Percentiles rank a stretch among this genome's conserved stretches.
phyloP scores from a whole-genome alignment of 2,888 invertebrate genomes.

The Eueremaeus valkanovi region DNA sequence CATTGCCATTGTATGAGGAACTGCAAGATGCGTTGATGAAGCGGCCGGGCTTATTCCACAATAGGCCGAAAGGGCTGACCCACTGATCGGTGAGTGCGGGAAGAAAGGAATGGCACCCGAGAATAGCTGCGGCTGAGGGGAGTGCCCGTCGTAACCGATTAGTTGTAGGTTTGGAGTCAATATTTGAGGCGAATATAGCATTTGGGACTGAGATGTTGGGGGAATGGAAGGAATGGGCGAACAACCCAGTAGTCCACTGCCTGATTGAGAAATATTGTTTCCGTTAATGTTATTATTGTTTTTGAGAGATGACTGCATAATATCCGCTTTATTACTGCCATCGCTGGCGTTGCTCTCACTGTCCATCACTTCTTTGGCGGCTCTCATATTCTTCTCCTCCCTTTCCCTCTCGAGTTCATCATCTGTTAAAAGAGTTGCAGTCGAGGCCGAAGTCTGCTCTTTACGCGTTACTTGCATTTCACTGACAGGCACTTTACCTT shows the following conservation, averaged over 20 bases:
- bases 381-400: slow-evolving; percentile 4
- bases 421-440: slow-evolving; percentile 44
- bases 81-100: slow-evolving; percentile 6
- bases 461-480: slow-evolving; percentile 59
- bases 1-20: slow-evolving; percentile 24
- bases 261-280: neutral
- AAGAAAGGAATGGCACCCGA: neutral
- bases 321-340: slow-evolving; percentile 14
- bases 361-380: neutral
- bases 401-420: slow-evolving; percentile 20
- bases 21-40: slow-evolving; percentile 35
- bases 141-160: slow-evolving; percentile 32
- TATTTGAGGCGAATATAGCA: slow-evolving; percentile 37
- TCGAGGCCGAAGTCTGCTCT: slow-evolving; percentile 41
- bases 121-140: slow-evolving; percentile 24
- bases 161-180: slow-evolving; percentile 29
- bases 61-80: neutral
- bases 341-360: slow-evolving; percentile 33
- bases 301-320: slow-evolving; percentile 2
- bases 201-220: slow-evolving; percentile 18
- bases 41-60: slow-evolving; percentile 38
- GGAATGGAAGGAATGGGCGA: slow-evolving; percentile 19
- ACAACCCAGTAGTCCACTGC: slow-evolving; percentile 14
- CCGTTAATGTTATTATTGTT: slow-evolving; percentile 5
- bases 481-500: slow-evolving; percentile 79